These are phyloP conservation scores for Corydoras maculifer DNA, from an alignment of 2,113 vertebrate genomes.

Conservation along the genomic window DNA sequence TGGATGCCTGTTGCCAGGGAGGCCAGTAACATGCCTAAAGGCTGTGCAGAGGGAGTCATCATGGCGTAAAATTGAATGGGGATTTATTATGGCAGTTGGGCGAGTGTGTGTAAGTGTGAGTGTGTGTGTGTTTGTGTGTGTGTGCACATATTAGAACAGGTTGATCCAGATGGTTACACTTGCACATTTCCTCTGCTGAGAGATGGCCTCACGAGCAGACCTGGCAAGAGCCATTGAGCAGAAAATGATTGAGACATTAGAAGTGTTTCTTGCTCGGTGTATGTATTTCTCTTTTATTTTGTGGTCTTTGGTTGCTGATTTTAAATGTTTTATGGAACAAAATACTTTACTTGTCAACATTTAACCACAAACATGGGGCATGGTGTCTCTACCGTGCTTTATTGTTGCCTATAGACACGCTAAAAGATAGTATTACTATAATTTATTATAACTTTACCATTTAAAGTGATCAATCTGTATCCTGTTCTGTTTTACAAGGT, in stretches of 20 bases:
- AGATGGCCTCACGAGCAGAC: constrained; percentile 61
- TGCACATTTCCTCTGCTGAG: constrained; percentile 24
- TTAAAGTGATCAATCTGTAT: too few species aligned
- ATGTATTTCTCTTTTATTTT: too few species aligned
- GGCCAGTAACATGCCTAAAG: neutral
- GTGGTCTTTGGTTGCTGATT: too few species aligned
- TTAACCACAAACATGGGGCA: too few species aligned
- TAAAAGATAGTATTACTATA: too few species aligned
- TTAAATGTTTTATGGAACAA: too few species aligned
- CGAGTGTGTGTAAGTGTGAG: constrained; percentile 14
- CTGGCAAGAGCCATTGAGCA: constrained; percentile 66
- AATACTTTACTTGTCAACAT: too few species aligned
- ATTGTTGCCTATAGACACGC: too few species aligned
- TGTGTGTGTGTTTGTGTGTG: constrained; percentile 32
- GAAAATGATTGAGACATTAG: constrained; percentile 39
- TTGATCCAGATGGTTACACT: constrained; percentile 43
- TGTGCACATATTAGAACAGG: constrained; percentile 38
- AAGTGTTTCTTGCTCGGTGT: too few species aligned
- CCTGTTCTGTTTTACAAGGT: too few species aligned
- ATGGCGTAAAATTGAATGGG: constrained; percentile 32
- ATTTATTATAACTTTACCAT: too few species aligned
- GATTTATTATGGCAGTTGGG: constrained; percentile 11
- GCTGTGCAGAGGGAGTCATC: constrained; percentile 11
- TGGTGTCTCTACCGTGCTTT: too few species aligned
- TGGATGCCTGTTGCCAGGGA: neutral